Evolutionary conservation across 1,140 invertebrate genomes (phyloP).

Genomic region (Zaprionus ghesquierei): DNA sequence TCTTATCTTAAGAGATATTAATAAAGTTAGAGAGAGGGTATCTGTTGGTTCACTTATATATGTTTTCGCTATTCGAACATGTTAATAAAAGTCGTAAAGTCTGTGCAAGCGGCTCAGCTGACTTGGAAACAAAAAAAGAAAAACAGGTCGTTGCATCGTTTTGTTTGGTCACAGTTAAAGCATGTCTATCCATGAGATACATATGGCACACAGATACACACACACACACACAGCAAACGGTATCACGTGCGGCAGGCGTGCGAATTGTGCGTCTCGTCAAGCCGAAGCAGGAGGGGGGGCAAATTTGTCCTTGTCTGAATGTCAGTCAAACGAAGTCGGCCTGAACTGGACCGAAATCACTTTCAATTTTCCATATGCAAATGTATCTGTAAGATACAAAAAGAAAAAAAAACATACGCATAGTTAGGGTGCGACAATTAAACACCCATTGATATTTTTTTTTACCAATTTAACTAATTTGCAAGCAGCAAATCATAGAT

Average conservation of each 20-base stretch:
- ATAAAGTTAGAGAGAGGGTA: conserved; percentile 12
- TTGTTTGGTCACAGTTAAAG: not conserved
- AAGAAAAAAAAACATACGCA: not conserved
- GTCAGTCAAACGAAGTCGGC: conserved; percentile 42
- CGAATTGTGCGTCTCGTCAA: conserved; percentile 40
- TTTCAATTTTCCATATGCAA: conserved; percentile 45
- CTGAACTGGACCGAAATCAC: conserved; percentile 41
- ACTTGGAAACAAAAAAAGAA: conserved; percentile 6
- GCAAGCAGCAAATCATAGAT: conserved; percentile 27
- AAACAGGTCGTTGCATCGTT: conserved; percentile 5
- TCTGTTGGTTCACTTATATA: not conserved
- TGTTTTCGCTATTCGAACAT: not conserved
- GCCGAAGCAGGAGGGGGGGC: not conserved
- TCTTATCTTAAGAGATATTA: no score
- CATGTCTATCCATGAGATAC: conserved; percentile 58
- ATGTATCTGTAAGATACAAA: conserved; percentile 31
- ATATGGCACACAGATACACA: conserved; percentile 15
- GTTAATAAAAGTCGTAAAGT: not conserved
- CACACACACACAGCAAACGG: conserved; percentile 1
- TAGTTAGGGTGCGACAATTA: conserved; percentile 6
- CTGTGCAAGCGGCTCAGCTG: conserved; percentile 5
- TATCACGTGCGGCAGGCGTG: conserved; percentile 62
- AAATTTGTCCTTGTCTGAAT: conserved; percentile 76
- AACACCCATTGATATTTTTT: conserved; percentile 14
- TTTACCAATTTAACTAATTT: conserved; percentile 74